Evolutionary conservation across 2,113 vertebrate species (phyloP).

Genomic region (Podiceps cristatus): DNA sequence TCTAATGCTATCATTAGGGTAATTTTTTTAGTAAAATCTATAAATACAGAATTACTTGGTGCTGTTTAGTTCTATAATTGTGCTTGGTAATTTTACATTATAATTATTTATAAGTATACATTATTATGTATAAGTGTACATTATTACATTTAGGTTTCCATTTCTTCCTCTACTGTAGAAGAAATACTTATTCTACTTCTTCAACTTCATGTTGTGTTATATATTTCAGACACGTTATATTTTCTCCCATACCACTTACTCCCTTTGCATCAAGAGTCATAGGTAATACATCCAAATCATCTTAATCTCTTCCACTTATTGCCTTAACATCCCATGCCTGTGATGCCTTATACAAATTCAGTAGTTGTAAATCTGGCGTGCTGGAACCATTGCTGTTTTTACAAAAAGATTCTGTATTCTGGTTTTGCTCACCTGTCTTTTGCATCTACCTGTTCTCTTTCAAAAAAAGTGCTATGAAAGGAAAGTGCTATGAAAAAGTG

Average conservation of each 20-base stretch:
- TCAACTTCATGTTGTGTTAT: neutral
- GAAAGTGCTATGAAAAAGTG: too few species aligned
- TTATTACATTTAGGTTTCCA: neutral
- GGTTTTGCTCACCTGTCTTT: neutral
- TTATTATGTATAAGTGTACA: too few species aligned
- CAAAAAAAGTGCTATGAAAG: neutral
- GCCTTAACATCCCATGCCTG: neutral
- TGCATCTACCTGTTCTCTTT: neutral
- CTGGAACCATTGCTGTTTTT: neutral
- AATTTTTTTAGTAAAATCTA: neutral
- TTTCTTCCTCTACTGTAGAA: neutral
- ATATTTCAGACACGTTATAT: neutral
- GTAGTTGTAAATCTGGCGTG: neutral
- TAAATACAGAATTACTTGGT: neutral
- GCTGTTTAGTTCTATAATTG: neutral
- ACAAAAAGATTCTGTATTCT: neutral
- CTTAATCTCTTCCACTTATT: neutral
- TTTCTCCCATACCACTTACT: neutral
- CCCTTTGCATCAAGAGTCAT: neutral
- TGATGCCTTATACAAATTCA: neutral
- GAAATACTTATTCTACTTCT: neutral
- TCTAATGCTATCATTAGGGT: neutral
- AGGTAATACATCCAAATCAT: neutral
- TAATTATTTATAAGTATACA: neutral
- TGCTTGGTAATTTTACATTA: too few species aligned